A percentile compares a stretch with the other conserved stretches of the same genome.
Evolutionary conservation across 2,888 invertebrate species (phyloP).

Genomic region (Bellardia bayeri): DNA sequence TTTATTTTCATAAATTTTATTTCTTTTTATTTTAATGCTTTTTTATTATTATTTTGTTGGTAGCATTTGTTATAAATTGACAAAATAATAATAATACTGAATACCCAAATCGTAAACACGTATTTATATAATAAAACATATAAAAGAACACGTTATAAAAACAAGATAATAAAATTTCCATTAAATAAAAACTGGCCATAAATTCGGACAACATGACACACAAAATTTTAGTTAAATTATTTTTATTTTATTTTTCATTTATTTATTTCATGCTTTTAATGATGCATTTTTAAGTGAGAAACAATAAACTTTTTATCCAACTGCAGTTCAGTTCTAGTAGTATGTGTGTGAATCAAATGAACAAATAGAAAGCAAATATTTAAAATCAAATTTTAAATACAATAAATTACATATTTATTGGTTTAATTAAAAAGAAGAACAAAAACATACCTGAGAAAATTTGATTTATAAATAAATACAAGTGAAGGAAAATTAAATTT

Average conservation of each 20-base stretch:
- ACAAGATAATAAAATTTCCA: slow-evolving; percentile 42
- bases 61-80: slow-evolving; percentile 25
- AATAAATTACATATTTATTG: slow-evolving; percentile 1
- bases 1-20: background rate
- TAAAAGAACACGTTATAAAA: slow-evolving; percentile 24
- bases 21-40: background rate
- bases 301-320: background rate
- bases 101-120: slow-evolving; percentile 3
- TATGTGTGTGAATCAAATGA: background rate
- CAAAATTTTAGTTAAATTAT: slow-evolving; percentile 4
- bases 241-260: background rate
- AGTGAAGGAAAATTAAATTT: background rate
- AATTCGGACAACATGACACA: slow-evolving; percentile 1
- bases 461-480: slow-evolving; percentile 25
- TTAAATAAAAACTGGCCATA: slow-evolving; percentile 27
- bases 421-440: background rate
- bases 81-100: background rate
- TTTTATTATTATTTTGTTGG: background rate
- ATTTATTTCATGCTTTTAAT: slow-evolving; percentile 1
- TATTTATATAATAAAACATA: slow-evolving; percentile 33
- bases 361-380: background rate
- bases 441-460: background rate
- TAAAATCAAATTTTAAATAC: background rate
- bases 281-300: background rate
- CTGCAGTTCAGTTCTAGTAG: background rate